Evolutionary conservation across 2,888 invertebrate species (phyloP).

Genomic region (Baronia brevicornis): DNA sequence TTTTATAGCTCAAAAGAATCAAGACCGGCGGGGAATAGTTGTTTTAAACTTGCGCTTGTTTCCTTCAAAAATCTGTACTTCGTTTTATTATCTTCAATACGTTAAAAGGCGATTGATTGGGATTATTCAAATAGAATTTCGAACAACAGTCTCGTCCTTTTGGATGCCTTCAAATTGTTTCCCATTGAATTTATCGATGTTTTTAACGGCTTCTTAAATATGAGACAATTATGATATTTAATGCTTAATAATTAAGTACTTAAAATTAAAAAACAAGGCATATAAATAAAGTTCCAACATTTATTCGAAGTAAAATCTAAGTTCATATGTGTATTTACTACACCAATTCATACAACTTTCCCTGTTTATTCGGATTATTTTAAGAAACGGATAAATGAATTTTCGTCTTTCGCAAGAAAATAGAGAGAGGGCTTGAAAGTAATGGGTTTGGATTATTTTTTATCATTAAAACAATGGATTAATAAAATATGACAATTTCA

Average conservation of each 20-base stretch:
- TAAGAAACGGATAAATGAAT: constrained; percentile 6
- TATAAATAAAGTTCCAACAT: too few relatives aligned
- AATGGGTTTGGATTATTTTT: too few relatives aligned
- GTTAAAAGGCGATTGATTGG: constrained; percentile 51
- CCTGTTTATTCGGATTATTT: constrained; percentile 18
- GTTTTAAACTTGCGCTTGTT: constrained; percentile 27
- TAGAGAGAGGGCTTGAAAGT: too few relatives aligned
- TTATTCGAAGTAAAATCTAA: too few relatives aligned
- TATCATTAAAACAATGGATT: too few relatives aligned
- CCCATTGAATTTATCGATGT: constrained; percentile 26
- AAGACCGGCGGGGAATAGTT: constrained; percentile 18
- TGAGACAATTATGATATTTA: constrained; percentile 25
- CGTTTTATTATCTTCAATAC: constrained; percentile 48
- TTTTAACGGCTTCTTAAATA: constrained; percentile 22
- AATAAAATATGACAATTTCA: too few relatives aligned
- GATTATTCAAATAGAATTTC: constrained; percentile 38
- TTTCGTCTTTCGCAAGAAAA: constrained; percentile 18
- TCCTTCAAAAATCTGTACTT: constrained; percentile 38
- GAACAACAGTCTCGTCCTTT: constrained; percentile 47
- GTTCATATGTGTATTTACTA: too few relatives aligned
- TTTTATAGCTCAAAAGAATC: constrained; percentile 32
- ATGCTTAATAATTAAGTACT: too few relatives aligned
- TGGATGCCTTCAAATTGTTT: constrained; percentile 49
- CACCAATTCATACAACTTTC: too few relatives aligned
- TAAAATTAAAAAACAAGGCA: too few relatives aligned